Base-by-base conservation (phyloP, 2,888 invertebrate species). In the Charanyca ferruginea region DNA sequence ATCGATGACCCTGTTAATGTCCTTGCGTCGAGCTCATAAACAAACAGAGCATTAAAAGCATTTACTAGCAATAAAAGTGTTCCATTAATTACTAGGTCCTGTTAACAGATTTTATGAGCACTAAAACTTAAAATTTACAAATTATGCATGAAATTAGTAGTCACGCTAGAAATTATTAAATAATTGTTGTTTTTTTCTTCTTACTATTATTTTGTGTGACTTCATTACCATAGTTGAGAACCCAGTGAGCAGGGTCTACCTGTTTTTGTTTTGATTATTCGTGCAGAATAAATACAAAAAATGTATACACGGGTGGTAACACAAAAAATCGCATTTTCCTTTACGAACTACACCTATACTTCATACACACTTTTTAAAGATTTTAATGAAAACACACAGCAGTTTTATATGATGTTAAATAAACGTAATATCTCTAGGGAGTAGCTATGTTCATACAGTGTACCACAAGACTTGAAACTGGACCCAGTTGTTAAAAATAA, bases 41-140 rank as follows among this genome's bases (percentile, higher is more conserved):
- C 49, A 51, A 44, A 44, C 51, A 11, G 38, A 51, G 8, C 22
- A 61, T 79, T 51, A 61, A 51, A 58, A n/a, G n/a, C n/a, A 67
- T 67, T 73, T 54, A 76, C 38, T 53, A 42, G 59, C 49, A 22
- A 59, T 77, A 57, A 80, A 66, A 66, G 41, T 61, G 66, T 64
- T 53, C 22, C 52, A 64, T 54, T 80, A 78, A 64, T 77, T 55
- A 66, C 58, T 38, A 44, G 28, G 20, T 44, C 44, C 47, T 49
- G 57, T 35, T 57, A 54, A 66, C 73, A 63, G 45, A 61, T 61
- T 67, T 73, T 66, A 77, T 62, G 49, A 61, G 20, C 35, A 45
- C 28, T 58, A 58, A 68, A 71, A 38, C 20, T 49, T 25, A 47
- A 68, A 80, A 48, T 60, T 42, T 38, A 61, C 44, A 61, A 69